Conservation (phyloP, 2,888 invertebrate genomes). For the Cosmopolites sordidus region DNA sequence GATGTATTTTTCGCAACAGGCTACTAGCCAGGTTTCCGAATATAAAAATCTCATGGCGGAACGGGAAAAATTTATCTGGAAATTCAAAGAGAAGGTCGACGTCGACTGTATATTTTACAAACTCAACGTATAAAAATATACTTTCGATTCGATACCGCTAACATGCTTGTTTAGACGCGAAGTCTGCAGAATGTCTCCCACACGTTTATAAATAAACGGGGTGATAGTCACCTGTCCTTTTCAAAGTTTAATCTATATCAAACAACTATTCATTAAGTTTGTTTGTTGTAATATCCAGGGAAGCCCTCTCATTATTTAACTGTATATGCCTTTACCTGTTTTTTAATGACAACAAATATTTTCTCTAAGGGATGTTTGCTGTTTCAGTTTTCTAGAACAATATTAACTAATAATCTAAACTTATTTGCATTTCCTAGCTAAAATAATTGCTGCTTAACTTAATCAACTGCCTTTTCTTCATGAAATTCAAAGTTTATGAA, state of each 20-base stretch:
- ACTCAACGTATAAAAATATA: conserved; percentile 45
- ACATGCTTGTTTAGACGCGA: conserved; percentile 43
- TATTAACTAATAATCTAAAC: no score
- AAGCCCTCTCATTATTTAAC: conserved; percentile 32
- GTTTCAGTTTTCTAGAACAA: no score
- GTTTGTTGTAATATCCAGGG: conserved; percentile 11
- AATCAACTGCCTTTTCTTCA: no score
- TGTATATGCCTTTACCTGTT: conserved; percentile 17
- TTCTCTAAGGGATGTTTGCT: conserved; percentile 28
- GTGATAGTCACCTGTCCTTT: conserved; percentile 44
- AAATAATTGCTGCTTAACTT: no score
- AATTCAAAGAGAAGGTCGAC: conserved; percentile 37
- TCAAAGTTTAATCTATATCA: conserved; percentile 40
- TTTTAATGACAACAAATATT: conserved; percentile 32
- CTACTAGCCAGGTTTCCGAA: background rate
- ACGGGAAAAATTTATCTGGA: conserved; percentile 27
- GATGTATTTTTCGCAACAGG: no score
- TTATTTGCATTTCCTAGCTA: no score
- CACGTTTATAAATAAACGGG: conserved; percentile 45
- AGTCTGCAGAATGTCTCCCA: conserved; percentile 46
- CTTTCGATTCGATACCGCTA: conserved; percentile 37
- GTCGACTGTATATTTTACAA: conserved; percentile 41
- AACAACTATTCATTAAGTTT: conserved; percentile 39
- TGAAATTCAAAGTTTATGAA: no score
- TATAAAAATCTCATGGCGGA: conserved; percentile 15